phyloP scores from a whole-genome alignment of 1,140 invertebrate genomes.

The Hirudo medicinalis region DNA sequence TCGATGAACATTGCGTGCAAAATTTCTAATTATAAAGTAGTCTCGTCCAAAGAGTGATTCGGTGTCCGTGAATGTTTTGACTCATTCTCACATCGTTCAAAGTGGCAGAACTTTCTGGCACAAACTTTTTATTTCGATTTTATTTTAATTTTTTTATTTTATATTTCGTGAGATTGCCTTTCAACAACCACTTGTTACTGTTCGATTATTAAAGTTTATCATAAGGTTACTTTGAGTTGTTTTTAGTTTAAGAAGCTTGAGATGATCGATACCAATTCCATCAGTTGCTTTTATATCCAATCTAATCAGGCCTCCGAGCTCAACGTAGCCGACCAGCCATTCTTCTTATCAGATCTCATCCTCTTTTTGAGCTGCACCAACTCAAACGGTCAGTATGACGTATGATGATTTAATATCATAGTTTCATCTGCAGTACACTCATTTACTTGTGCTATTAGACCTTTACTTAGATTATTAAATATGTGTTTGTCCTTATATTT shows the following conservation, averaged over 20 bases:
- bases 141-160: too few species aligned
- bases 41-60: too few species aligned
- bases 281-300: background rate
- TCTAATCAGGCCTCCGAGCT: background rate
- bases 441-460: background rate
- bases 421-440: background rate
- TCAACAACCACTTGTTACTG: too few species aligned
- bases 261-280: background rate
- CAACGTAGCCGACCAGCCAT: background rate
- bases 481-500: too few species aligned
- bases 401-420: background rate
- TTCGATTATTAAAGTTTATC: background rate
- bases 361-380: background rate
- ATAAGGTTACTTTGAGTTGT: background rate
- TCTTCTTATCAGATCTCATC: background rate
- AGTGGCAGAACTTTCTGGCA: too few species aligned
- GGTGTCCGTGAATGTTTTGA: too few species aligned
- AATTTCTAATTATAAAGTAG: too few species aligned
- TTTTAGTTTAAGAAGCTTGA: background rate
- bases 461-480: background rate
- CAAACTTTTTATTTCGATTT: background rate
- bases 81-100: too few species aligned
- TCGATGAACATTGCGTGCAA: too few species aligned
- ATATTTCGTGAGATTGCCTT: too few species aligned
- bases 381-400: background rate